phyloP scores from a whole-genome alignment of 2,113 vertebrate genomes.

The Hippolais icterina region DNA sequence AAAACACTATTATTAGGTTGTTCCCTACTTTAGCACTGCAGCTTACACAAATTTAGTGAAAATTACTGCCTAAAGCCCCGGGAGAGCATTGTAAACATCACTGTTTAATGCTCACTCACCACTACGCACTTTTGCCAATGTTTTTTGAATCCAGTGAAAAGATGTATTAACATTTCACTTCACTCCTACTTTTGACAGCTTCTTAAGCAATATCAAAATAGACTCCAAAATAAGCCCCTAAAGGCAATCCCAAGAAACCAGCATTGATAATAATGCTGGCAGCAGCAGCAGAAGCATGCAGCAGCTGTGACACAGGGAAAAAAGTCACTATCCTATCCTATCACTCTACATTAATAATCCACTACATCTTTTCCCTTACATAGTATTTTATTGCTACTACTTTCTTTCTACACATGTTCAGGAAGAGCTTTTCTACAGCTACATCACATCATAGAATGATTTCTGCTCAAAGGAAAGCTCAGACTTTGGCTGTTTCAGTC shows the following conservation, averaged over 20 bases:
- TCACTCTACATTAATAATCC: not conserved
- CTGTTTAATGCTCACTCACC: not conserved
- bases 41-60: not conserved
- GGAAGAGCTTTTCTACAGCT: not conserved
- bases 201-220: not conserved
- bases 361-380: not conserved
- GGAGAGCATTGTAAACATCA: not conserved
- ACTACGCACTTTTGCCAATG: fast-evolving
- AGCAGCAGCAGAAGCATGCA: not conserved
- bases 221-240: not conserved
- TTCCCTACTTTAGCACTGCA: not conserved
- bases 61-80: not conserved
- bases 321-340: not conserved
- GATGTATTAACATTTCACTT: not conserved
- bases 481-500: not conserved
- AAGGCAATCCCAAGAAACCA: not conserved
- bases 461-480: not conserved
- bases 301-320: not conserved
- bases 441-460: fast-evolving
- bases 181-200: not conserved
- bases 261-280: fast-evolving
- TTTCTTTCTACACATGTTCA: not conserved
- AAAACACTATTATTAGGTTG: fast-evolving
- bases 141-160: not conserved
- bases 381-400: not conserved